Evolutionary conservation across 1,140 invertebrate genomes (phyloP).

Genomic region (Drosophila tsacasi): DNA sequence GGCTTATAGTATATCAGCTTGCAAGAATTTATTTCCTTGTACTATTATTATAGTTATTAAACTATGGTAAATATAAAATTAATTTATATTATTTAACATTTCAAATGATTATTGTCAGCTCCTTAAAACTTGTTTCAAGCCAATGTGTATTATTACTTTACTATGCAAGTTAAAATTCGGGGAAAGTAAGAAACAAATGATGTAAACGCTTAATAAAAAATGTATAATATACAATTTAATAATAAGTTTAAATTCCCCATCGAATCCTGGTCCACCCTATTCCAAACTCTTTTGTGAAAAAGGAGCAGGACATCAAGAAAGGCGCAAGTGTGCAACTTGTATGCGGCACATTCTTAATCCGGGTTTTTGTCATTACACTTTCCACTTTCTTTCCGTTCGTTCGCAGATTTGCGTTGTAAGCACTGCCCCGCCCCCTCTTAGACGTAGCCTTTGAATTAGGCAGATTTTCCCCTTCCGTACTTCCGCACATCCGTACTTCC

Average conservation of each 20-base stretch:
- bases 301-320: constrained; percentile 43
- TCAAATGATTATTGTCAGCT: too few species aligned
- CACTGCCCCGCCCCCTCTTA: constrained; percentile 26
- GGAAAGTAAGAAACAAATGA: too few species aligned
- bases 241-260: background rate
- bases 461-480: constrained; percentile 64
- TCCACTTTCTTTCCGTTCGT: constrained; percentile 65
- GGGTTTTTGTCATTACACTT: constrained; percentile 80
- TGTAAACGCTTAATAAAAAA: background rate
- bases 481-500: constrained; percentile 3
- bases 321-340: constrained; percentile 77
- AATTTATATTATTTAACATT: too few species aligned
- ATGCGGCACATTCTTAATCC: constrained; percentile 80
- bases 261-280: constrained; percentile 6
- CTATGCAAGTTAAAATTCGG: too few species aligned
- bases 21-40: too few species aligned
- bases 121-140: too few species aligned
- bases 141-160: too few species aligned
- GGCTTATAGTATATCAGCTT: background rate
- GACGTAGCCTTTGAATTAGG: constrained; percentile 60
- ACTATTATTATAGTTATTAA: too few species aligned
- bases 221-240: background rate
- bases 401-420: constrained; percentile 66
- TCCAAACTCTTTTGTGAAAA: constrained; percentile 17
- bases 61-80: too few species aligned